These are phyloP conservation scores for Leucophenga montana DNA, from an alignment of 2,888 invertebrate species.

Conservation along the genomic window DNA sequence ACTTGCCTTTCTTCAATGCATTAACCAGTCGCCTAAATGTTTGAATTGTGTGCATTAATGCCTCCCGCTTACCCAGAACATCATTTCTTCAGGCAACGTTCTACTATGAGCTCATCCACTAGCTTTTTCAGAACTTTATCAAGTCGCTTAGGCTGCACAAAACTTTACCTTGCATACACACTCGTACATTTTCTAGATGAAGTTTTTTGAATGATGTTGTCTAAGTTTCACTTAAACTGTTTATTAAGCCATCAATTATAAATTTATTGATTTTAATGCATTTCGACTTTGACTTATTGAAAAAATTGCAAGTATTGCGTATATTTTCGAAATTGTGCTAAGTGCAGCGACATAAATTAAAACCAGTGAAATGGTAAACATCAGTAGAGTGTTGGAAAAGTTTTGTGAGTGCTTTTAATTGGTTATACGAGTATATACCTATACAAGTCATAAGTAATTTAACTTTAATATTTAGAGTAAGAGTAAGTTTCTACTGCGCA, in stretches of 20 bases:
- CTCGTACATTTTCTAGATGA: conserved; percentile 51
- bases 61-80: conserved; percentile 41
- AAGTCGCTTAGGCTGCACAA: conserved; percentile 15
- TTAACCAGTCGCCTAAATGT: conserved; percentile 6
- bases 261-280: conserved; percentile 46
- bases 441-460: too few species aligned
- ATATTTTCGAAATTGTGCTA: too few species aligned
- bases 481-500: too few species aligned
- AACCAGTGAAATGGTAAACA: too few species aligned
- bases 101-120: neutral
- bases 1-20: neutral
- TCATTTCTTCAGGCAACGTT: conserved; percentile 39
- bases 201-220: conserved; percentile 52
- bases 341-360: too few species aligned
- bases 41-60: conserved; percentile 46
- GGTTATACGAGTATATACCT: too few species aligned
- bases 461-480: too few species aligned
- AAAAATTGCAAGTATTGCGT: too few species aligned
- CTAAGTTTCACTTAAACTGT: conserved; percentile 54
- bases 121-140: conserved; percentile 11
- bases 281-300: too few species aligned
- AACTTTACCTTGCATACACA: conserved; percentile 43
- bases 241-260: conserved; percentile 60
- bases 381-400: too few species aligned
- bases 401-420: too few species aligned